Base-by-base conservation (phyloP, 2,888 invertebrate genomes). In the Nipponacmea schrenckii region DNA sequence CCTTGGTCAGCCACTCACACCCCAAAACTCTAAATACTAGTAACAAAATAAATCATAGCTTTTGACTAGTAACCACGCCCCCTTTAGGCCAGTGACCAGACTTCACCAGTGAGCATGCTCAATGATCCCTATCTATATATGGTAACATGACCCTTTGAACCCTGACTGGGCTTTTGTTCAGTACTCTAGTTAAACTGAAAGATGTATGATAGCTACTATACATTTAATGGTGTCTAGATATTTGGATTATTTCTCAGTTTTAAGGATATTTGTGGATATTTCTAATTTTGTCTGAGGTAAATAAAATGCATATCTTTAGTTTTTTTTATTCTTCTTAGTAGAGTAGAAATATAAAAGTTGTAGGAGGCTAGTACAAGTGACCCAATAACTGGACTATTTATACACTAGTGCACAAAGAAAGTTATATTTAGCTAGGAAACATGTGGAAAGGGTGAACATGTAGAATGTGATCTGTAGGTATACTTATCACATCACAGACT, bases 41-140 rank as follows among this genome's bases (percentile, higher is more conserved):
- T 24, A 17, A 17, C 20, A 12, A 27, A 48, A 24, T n/a, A 64
- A 69, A 50, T 64, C 62, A 64, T 31, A 46, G 26, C 31, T 27
- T 46, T 46, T 3, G 17, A 63, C 46, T 17, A 39, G 15, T 66
- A n/a, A 24, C 26, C 31, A 48, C 24, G 12, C 48, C 62, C 44
- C 27, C 31, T n/a, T 69, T 39, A 39, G 65, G 50, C 66, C 69
- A 66, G 69, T 66, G 64, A 68, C 44, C 67, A 27, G 64, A 68
- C 63, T 44, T 4, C n/a, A n/a, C 46, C 50, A 69, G 46, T 71
- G 50, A 68, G 72, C 77, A 77, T 77, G 77, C 75, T 74, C 75
- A 24, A 63, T 75, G 75, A 77, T 72, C 74, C 71, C 56, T 75
- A 72, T 70, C 77, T 72, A 72, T 75, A 74, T 77, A 74, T 74